Base-by-base conservation (phyloP, 2,888 invertebrate genomes). In the Eristalis arbustorum region DNA sequence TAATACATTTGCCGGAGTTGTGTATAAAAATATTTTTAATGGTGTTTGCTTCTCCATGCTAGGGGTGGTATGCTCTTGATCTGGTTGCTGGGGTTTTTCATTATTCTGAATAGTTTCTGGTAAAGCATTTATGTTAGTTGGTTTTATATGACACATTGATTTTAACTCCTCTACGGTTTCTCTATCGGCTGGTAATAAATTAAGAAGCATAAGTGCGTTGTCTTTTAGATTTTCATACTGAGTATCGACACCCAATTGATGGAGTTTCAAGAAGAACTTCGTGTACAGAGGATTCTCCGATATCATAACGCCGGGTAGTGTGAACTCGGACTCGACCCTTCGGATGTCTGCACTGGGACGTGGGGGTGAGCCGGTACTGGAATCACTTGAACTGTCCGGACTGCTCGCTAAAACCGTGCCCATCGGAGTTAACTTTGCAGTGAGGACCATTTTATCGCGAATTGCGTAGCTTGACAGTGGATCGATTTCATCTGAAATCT, bases 381-480 rank as follows among this genome's bases (percentile, higher is more conserved):
- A 98, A 92, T 98, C 98, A 78, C 98, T 98, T 90, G 98, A 98
- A 76, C 98, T 98, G 91, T 98, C 99, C 74, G 97, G 97, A 79
- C 97, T 97, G 90, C 96, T 96, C 25, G 95, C 95, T 91, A 96
- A 93, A 80, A 96, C 96, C 18, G 95, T 94, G 90, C 95, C 95
- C 56, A 95, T 94, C 90, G 96, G 96, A 87, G 95, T 95, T 69
- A 97, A 92, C 92, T 97, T 97, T 1, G 96, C 97, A 59, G 96
- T 96, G 88, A 97, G 93, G 91, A 98, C 96, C 94, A 96, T 97
- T 95, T 98, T 98, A 93, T 98, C 98, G 34, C 91, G 89, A 77
- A 98, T 94, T 68, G 96, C 96, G 91, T 97, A 96, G 92, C 97
- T 96, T 67, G 96, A 96, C 74, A 98, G 94, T 82, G 97, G 95